Conservation (phyloP, 1,140 invertebrate genomes). For the Steinernema feltiae region DNA sequence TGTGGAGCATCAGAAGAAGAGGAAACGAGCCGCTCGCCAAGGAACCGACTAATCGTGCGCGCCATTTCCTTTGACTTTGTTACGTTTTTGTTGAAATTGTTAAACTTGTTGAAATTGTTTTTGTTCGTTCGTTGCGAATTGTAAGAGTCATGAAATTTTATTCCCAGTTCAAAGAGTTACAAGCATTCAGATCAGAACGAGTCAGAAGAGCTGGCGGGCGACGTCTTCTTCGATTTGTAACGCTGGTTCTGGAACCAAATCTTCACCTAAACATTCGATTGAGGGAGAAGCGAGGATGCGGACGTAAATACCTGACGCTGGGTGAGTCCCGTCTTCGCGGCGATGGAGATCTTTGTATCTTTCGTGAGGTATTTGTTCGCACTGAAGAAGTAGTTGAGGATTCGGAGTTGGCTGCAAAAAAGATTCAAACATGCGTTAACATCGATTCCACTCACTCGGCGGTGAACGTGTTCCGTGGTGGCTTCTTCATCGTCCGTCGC, state of each 20-base stretch:
- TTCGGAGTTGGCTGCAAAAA: not conserved
- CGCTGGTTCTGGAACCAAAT: not conserved
- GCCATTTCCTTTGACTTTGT: too few species aligned
- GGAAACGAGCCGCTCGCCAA: not conserved
- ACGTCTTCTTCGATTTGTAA: not conserved
- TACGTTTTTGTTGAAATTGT: slow-evolving; percentile 12
- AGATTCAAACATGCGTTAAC: too few species aligned
- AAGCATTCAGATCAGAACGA: too few species aligned
- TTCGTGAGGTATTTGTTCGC: not conserved
- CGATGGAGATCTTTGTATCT: not conserved
- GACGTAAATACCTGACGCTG: not conserved
- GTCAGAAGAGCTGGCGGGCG: too few species aligned
- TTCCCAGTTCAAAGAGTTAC: too few species aligned
- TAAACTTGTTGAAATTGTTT: slow-evolving; percentile 9
- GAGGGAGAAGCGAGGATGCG: not conserved
- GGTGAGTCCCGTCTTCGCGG: not conserved
- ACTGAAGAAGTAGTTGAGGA: not conserved
- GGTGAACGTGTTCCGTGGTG: not conserved
- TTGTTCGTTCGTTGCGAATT: not conserved
- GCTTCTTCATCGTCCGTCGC: not conserved
- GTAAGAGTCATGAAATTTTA: not conserved
- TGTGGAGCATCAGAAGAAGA: slow-evolving; percentile 5
- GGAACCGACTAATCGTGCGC: not conserved
- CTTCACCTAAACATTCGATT: not conserved
- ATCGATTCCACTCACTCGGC: too few species aligned